Percentiles rank a stretch among this genome's conserved stretches.
These are phyloP conservation scores for Meda fulgida DNA, from an alignment of 2,797 vertebrate genomes.

Conservation along the genomic window DNA sequence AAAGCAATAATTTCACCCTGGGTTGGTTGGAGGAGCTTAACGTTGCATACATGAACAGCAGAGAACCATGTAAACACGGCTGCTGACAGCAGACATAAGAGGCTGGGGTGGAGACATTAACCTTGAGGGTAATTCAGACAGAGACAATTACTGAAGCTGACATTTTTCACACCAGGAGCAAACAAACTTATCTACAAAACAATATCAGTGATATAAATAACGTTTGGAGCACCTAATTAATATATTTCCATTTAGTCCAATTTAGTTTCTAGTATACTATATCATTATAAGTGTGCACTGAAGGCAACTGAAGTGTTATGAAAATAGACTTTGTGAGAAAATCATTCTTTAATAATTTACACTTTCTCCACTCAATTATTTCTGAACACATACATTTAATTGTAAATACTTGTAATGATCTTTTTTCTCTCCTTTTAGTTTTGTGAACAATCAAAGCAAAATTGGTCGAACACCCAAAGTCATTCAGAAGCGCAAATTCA, in stretches of 20 bases:
- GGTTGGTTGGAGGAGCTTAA: conserved; percentile 67
- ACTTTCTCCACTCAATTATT: background rate
- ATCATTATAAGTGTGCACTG: conserved; percentile 38
- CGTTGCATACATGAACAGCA: conserved; percentile 71
- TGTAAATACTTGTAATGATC: background rate
- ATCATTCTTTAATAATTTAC: conserved; percentile 8
- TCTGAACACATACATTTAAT: background rate
- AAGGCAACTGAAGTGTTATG: conserved; percentile 13
- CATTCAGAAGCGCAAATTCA: background rate
- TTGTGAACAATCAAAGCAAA: conserved; percentile 28
- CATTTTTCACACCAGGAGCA: conserved; percentile 17
- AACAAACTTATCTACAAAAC: conserved; percentile 21
- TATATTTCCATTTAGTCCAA: conserved; percentile 28
- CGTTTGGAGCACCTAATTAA: conserved; percentile 16
- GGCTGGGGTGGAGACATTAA: conserved; percentile 63
- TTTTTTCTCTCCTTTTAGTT: background rate
- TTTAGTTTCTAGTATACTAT: conserved; percentile 1
- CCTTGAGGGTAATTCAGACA: conserved; percentile 52
- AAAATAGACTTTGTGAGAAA: conserved; percentile 11
- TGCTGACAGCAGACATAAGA: conserved; percentile 55
- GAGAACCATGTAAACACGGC: conserved; percentile 49
- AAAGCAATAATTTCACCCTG: conserved; percentile 80
- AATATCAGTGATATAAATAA: background rate
- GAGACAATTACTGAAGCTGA: conserved; percentile 45
- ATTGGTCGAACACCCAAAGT: background rate